phyloP scores from a whole-genome alignment of 2,797 vertebrate genomes.

The Sternotherus odoratus region DNA sequence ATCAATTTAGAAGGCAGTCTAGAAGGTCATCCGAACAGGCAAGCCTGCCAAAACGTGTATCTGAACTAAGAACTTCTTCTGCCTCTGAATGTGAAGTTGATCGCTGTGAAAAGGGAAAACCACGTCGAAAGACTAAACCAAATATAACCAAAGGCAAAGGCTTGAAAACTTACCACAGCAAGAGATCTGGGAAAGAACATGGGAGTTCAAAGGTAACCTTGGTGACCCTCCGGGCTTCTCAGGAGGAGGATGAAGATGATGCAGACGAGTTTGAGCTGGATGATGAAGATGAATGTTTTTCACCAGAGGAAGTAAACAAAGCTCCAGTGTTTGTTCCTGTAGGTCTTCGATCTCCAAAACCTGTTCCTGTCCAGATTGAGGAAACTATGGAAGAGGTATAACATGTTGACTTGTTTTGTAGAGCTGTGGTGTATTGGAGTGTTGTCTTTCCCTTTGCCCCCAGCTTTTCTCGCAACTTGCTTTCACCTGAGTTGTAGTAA shows the following conservation, averaged over 20 bases:
- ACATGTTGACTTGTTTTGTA: neutral
- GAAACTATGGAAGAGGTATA: constrained; percentile 95
- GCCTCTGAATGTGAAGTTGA: constrained; percentile 54
- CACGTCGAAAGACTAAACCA: constrained; percentile 75
- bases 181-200: constrained; percentile 73
- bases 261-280: constrained; percentile 79
- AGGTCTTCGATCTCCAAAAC: constrained; percentile 86
- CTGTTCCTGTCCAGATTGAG: constrained; percentile 85
- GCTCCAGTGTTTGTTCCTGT: constrained; percentile 89
- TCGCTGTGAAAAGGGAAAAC: constrained; percentile 43
- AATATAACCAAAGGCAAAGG: constrained; percentile 66
- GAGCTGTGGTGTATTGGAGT: neutral
- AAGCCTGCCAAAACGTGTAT: constrained; percentile 34
- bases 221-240: constrained; percentile 88
- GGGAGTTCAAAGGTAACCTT: constrained; percentile 82
- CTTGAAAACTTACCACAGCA: constrained; percentile 64
- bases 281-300: constrained; percentile 77
- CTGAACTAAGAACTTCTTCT: constrained; percentile 40
- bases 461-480: neutral
- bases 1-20: constrained; percentile 53
- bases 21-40: constrained; percentile 50
- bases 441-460: neutral
- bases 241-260: constrained; percentile 81
- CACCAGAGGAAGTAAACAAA: constrained; percentile 84
- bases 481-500: neutral